Evolutionary conservation across 2,888 invertebrate species (phyloP), one percentile per base, ranked within the genome.

Genomic region (Agrotis puta): DNA sequence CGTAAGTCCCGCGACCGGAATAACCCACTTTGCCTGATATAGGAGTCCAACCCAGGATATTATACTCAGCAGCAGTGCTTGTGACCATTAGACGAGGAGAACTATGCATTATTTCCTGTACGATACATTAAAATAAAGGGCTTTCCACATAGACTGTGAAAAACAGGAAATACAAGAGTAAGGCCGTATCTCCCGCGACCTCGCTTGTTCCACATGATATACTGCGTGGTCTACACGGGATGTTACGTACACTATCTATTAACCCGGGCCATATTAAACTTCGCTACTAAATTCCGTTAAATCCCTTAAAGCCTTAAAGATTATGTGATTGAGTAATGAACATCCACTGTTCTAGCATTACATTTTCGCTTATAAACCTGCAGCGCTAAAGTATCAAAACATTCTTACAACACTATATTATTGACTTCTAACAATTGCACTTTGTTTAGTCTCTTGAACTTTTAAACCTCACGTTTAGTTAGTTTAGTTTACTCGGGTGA

Each of bases 131-230:
- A 72, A 73, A 9, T 33, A 33, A 62, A 16, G 22, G 11, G 33
- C 51, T 47, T 27, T 16, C 13, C 1, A 20, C 39, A 39, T 4
- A 1, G 51, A 48, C 24, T 22, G 18, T 13, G 22, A 62, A 58
- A 64, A 62, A 58, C 45, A 51, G 45, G 18, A 16, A 39, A 33
- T 22, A 39, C 11, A n/a, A 48, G 39, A 11, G 39, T 39, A 39
- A 66, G 0, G 6, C 14, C 57, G 4, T 51, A 18, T 51, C 47
- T 70, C 33, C 6, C 9, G 16, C 45, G 51, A 53, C 70, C 61
- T 68, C 20, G 22, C 48, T 13, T 57, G 72, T 20, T 24, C 45
- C n/a, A 47, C 63, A 59, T 79, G 63, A 58, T 71, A 45, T 43
- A 77, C 33, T 27, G 45, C 56, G 7, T 39, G 39, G 47, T 58